Evolutionary conservation across 2,797 vertebrate genomes (phyloP).

Genomic region (Cyprinella venusta): DNA sequence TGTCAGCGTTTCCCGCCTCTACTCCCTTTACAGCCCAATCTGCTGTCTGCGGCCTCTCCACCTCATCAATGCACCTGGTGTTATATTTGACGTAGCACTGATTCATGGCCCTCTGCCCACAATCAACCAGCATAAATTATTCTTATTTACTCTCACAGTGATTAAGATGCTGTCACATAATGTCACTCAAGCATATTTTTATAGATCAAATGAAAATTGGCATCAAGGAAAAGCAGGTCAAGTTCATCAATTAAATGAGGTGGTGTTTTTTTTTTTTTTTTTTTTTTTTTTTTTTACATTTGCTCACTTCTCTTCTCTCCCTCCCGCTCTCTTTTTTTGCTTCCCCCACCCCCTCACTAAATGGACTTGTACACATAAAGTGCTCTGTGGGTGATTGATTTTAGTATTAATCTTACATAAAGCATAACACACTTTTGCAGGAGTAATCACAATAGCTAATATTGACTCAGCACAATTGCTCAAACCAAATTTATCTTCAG

Average conservation of each 20-base stretch:
- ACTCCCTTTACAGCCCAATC: slow-evolving; percentile 23
- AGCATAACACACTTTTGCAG: slow-evolving; percentile 72
- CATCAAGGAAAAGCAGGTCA: slow-evolving; percentile 82
- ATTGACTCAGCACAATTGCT: slow-evolving; percentile 77
- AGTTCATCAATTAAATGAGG: slow-evolving; percentile 83
- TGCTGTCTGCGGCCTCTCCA: slow-evolving; percentile 53
- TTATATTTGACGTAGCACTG: slow-evolving; percentile 76
- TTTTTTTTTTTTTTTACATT: too few species aligned
- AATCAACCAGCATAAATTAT: slow-evolving; percentile 85
- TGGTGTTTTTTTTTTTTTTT: too few species aligned
- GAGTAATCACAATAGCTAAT: slow-evolving; percentile 77
- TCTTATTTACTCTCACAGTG: slow-evolving; percentile 85
- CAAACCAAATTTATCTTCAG: slow-evolving; percentile 24
- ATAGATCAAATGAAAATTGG: slow-evolving; percentile 85
- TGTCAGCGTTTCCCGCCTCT: slow-evolving; percentile 28
- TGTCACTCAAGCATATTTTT: slow-evolving; percentile 84
- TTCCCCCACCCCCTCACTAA: slow-evolving; percentile 54
- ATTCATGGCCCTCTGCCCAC: slow-evolving; percentile 79
- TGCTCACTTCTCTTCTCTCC: background rate
- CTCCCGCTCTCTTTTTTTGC: background rate
- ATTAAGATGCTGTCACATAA: slow-evolving; percentile 85
- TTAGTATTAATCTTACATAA: slow-evolving; percentile 83
- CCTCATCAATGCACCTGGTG: slow-evolving; percentile 73
- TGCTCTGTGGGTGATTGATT: slow-evolving; percentile 83
- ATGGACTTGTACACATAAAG: slow-evolving; percentile 65